These are phyloP conservation scores for Agriopis aurantiaria DNA, from an alignment of 2,888 invertebrate species.

Conservation along the genomic window DNA sequence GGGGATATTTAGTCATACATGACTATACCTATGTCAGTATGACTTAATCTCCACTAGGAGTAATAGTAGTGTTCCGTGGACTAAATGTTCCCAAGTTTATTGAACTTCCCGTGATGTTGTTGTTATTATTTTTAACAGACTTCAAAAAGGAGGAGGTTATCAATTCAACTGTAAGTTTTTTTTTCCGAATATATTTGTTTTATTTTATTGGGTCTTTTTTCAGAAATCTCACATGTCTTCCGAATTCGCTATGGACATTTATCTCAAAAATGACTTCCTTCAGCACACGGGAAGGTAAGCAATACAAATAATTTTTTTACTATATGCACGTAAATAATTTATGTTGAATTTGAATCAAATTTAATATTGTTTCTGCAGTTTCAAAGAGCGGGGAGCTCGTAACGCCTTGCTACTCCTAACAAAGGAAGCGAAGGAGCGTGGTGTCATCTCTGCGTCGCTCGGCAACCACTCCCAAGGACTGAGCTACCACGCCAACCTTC, in stretches of 20 bases:
- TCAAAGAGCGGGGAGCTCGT: constrained; percentile 97
- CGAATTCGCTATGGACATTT: constrained; percentile 93
- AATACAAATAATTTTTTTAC: no score
- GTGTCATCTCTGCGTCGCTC: constrained; percentile 97
- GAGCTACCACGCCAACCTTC: constrained; percentile 91
- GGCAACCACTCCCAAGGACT: constrained; percentile 96
- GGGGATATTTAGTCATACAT: no score
- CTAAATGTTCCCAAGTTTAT: no score
- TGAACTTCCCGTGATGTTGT: no score
- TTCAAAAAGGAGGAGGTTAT: not conserved
- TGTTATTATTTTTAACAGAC: not conserved
- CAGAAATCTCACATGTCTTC: constrained; percentile 94
- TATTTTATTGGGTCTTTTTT: constrained; percentile 38
- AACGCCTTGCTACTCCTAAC: constrained; percentile 92
- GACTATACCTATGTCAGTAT: no score
- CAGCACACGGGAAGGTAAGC: constrained; percentile 97
- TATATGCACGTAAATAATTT: not conserved
- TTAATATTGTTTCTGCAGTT: constrained; percentile 86
- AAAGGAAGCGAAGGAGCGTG: constrained; percentile 89
- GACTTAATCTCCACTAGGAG: no score
- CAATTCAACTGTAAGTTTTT: not conserved
- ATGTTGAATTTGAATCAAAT: not conserved
- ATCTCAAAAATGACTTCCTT: constrained; percentile 97
- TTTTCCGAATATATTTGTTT: not conserved
- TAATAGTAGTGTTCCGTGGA: no score